These are phyloP conservation scores for Conchocele bisecta DNA, from an alignment of 2,888 invertebrate genomes.

Conservation along the genomic window DNA sequence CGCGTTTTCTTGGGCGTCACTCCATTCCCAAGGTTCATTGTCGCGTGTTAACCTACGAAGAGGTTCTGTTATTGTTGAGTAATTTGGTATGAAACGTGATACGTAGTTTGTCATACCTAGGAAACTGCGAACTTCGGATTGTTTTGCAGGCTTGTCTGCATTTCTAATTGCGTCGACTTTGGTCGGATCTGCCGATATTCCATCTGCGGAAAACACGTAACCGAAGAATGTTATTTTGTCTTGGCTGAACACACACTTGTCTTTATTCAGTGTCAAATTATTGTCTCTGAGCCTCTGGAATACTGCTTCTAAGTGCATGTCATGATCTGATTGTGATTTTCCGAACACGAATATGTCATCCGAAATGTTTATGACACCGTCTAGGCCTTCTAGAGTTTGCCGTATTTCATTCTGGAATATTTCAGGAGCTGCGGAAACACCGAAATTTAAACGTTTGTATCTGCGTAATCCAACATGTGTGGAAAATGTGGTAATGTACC, in stretches of 20 bases:
- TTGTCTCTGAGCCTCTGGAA: neutral
- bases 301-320: neutral
- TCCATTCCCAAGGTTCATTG: slow-evolving; percentile 49
- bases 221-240: slow-evolving; percentile 25
- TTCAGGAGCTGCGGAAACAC: slow-evolving; percentile 13
- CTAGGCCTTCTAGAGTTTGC: neutral
- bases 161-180: slow-evolving; percentile 2
- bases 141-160: neutral
- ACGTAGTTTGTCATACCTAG: slow-evolving; percentile 49
- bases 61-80: slow-evolving; percentile 49
- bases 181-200: slow-evolving; percentile 30
- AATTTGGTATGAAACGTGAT: slow-evolving; percentile 50
- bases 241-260: slow-evolving; percentile 14
- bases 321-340: neutral
- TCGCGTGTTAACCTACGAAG: slow-evolving; percentile 47
- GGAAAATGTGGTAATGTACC: slow-evolving; percentile 57
- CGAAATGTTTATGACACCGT: neutral
- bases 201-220: slow-evolving; percentile 16
- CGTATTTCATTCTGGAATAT: slow-evolving; percentile 33
- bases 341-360: slow-evolving; percentile 12
- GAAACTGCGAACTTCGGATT: slow-evolving; percentile 15
- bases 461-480: slow-evolving; percentile 44
- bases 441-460: slow-evolving; percentile 30
- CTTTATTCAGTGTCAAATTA: slow-evolving; percentile 22
- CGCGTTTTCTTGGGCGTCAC: slow-evolving; percentile 21